Percentiles rank a stretch among this genome's conserved stretches.
phyloP scores from a whole-genome alignment of 2,888 invertebrate species.

The Meteorus colon region DNA sequence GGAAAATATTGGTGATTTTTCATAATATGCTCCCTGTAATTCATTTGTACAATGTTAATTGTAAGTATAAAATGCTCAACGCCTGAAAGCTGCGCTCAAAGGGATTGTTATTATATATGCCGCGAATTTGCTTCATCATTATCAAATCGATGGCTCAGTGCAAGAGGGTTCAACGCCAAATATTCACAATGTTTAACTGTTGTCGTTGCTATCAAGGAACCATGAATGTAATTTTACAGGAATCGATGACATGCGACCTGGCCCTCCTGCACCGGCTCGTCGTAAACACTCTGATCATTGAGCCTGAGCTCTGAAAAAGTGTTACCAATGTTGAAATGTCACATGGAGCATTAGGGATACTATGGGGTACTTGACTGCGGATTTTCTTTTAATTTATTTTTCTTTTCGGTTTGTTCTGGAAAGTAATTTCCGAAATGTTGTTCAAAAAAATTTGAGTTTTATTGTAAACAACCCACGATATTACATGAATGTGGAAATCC shows the following conservation, averaged over 20 bases:
- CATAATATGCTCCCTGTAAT: neutral
- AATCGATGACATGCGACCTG: slow-evolving; percentile 35
- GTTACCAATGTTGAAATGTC: slow-evolving; percentile 23
- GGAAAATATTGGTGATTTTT: neutral
- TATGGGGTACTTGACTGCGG: slow-evolving; percentile 26
- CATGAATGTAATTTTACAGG: slow-evolving; percentile 52
- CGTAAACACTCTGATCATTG: slow-evolving; percentile 35
- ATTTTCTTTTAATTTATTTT: slow-evolving; percentile 40
- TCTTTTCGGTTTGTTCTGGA: slow-evolving; percentile 42
- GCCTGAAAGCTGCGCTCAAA: neutral
- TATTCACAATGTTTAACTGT: slow-evolving; percentile 29
- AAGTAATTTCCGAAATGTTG: slow-evolving; percentile 19
- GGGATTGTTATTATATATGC: neutral
- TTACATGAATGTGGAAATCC: slow-evolving; percentile 3
- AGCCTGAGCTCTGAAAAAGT: slow-evolving; percentile 13
- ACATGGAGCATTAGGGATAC: slow-evolving; percentile 45
- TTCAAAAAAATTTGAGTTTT: slow-evolving; percentile 13
- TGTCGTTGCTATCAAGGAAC: slow-evolving; percentile 30
- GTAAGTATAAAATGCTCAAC: neutral
- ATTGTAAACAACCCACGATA: slow-evolving; percentile 7
- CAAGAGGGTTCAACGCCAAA: slow-evolving; percentile 43
- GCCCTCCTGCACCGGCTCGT: slow-evolving; percentile 44
- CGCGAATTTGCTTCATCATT: slow-evolving; percentile 16
- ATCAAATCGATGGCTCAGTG: slow-evolving; percentile 45
- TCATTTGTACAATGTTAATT: neutral